Evolutionary conservation across 1,140 invertebrate genomes (phyloP).

Genomic region (Microvelia longipes): DNA sequence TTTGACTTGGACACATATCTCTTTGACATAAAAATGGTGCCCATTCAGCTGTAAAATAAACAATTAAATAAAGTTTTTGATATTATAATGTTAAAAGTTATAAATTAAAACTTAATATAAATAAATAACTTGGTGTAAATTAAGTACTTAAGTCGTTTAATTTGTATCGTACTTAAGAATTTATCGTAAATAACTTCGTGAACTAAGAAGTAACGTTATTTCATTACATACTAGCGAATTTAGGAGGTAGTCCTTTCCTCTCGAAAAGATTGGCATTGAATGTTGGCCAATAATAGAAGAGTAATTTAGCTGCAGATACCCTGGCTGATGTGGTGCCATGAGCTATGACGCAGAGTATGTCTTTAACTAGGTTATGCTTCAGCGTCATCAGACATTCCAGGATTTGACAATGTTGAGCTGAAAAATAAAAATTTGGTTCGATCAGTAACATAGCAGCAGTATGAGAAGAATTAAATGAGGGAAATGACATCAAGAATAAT

Average conservation of each 20-base stretch:
- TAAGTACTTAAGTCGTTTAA: too few species aligned
- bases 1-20: conserved; percentile 66
- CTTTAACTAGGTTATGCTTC: conserved; percentile 75
- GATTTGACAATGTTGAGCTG: conserved; percentile 86
- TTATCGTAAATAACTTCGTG: too few species aligned
- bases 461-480: too few species aligned
- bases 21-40: conserved; percentile 68
- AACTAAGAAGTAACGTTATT: too few species aligned
- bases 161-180: too few species aligned
- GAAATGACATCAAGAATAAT: too few species aligned
- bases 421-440: conserved; percentile 10
- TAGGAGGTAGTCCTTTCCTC: conserved; percentile 70
- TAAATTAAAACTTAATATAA: too few species aligned
- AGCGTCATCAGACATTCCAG: conserved; percentile 87
- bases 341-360: conserved; percentile 89
- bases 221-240: conserved; percentile 48
- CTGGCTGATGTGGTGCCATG: conserved; percentile 85
- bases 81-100: too few species aligned
- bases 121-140: too few species aligned
- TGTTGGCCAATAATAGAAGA: conserved; percentile 99
- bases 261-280: conserved; percentile 88
- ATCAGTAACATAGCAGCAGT: too few species aligned
- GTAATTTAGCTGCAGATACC: conserved; percentile 81
- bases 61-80: neutral
- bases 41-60: conserved; percentile 40